Conservation (phyloP, 2,797 vertebrate species). For the Octomys mimax region DNA sequence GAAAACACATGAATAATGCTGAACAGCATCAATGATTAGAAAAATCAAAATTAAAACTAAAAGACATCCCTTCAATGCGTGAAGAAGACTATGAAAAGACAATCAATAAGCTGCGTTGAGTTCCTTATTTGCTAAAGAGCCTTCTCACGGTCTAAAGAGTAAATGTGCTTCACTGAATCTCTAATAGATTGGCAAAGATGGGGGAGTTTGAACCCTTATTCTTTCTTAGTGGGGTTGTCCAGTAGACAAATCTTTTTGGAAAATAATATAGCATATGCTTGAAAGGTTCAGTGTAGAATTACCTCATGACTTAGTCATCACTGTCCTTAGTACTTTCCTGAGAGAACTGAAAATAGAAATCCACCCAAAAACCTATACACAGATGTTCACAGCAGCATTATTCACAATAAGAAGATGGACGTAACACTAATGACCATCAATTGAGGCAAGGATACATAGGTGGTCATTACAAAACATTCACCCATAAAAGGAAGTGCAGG, state of each 20-base stretch:
- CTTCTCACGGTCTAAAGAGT: slow-evolving; percentile 51
- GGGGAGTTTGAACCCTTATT: not conserved
- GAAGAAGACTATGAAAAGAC: not conserved
- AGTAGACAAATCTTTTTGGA: not conserved
- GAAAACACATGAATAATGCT: not conserved
- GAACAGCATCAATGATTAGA: not conserved
- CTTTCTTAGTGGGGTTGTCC: not conserved
- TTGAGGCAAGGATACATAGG: not conserved
- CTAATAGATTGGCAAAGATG: not conserved
- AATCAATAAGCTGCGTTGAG: not conserved
- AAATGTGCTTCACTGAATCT: not conserved
- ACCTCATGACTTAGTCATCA: not conserved
- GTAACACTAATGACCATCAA: not conserved
- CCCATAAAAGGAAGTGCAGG: not conserved
- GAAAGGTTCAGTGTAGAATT: slow-evolving; percentile 36
- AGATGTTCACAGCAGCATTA: not conserved
- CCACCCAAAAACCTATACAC: not conserved
- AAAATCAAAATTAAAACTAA: not conserved
- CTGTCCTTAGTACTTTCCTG: not conserved
- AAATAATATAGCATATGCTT: not conserved
- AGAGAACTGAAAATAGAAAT: not conserved
- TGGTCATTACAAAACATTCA: not conserved
- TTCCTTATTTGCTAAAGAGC: slow-evolving; percentile 56
- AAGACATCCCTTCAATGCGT: not conserved
- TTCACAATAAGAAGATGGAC: not conserved